Evolutionary conservation across 2,888 invertebrate genomes (phyloP).

Genomic region (Eubasilissa splendida): DNA sequence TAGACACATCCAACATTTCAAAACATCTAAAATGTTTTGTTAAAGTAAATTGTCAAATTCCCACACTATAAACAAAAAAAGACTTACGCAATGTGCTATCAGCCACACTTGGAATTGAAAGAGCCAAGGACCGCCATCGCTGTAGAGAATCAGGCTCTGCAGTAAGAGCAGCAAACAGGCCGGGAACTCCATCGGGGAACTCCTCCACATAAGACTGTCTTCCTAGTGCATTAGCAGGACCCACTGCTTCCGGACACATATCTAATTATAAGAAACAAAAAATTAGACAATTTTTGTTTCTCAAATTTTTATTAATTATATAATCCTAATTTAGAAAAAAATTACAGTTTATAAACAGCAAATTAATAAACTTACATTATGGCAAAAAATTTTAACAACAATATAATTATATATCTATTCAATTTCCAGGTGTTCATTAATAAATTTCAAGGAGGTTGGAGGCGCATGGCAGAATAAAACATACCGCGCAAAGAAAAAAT

Average conservation of each 20-base stretch:
- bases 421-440: too few relatives aligned
- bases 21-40: neutral
- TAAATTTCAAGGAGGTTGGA: neutral
- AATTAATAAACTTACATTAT: neutral
- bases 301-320: too few relatives aligned
- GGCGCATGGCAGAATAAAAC: neutral
- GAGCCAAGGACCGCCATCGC: constrained; percentile 90
- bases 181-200: constrained; percentile 85
- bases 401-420: neutral
- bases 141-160: constrained; percentile 83
- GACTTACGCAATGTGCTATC: constrained; percentile 82
- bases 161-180: constrained; percentile 87
- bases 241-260: constrained; percentile 90
- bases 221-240: constrained; percentile 81
- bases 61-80: neutral
- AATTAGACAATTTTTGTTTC: too few relatives aligned
- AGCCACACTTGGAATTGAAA: constrained; percentile 75
- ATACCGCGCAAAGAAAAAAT: neutral
- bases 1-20: neutral
- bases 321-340: too few relatives aligned
- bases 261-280: constrained; percentile 66
- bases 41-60: neutral
- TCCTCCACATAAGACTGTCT: constrained; percentile 91
- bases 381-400: neutral
- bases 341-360: too few relatives aligned